Evolutionary conservation across 2,797 vertebrate species (phyloP).

Genomic region (Coreius guichenoti): DNA sequence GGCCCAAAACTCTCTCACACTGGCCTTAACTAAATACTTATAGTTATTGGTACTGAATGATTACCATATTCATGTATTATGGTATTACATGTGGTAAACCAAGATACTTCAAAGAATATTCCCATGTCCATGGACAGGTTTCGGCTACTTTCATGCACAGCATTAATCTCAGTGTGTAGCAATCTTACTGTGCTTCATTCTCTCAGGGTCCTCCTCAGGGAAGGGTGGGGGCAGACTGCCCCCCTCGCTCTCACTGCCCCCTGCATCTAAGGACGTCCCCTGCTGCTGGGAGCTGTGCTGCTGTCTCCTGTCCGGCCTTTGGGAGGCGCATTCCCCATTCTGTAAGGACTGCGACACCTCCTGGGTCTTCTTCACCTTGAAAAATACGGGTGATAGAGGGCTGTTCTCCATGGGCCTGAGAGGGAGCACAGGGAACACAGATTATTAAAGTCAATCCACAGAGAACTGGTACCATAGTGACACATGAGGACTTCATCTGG

Average conservation of each 20-base stretch:
- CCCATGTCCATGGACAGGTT: not conserved
- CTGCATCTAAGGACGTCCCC: slow-evolving; percentile 69
- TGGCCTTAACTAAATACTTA: not conserved
- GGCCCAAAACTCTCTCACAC: not conserved
- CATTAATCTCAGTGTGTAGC: slow-evolving; percentile 33
- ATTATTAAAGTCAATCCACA: slow-evolving; percentile 37
- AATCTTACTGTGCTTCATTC: slow-evolving; percentile 96
- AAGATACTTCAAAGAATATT: not conserved
- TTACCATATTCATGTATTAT: not conserved
- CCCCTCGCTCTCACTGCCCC: slow-evolving; percentile 78
- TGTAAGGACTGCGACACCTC: slow-evolving; percentile 79
- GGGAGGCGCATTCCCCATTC: slow-evolving; percentile 83
- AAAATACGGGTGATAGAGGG: slow-evolving; percentile 82
- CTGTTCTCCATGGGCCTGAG: slow-evolving; percentile 87
- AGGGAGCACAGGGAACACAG: slow-evolving; percentile 54
- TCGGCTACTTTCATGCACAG: not conserved
- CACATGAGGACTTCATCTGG: slow-evolving; percentile 27
- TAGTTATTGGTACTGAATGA: not conserved
- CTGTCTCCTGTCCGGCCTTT: slow-evolving; percentile 77
- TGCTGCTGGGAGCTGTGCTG: slow-evolving; percentile 56
- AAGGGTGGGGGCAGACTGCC: slow-evolving; percentile 74
- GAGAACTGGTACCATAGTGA: slow-evolving; percentile 23
- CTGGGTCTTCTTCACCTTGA: slow-evolving; percentile 85
- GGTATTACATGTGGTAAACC: not conserved
- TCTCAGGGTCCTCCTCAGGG: slow-evolving; percentile 90